Base-by-base conservation (phyloP, 2,888 invertebrate genomes). In the Hypena proboscidalis region DNA sequence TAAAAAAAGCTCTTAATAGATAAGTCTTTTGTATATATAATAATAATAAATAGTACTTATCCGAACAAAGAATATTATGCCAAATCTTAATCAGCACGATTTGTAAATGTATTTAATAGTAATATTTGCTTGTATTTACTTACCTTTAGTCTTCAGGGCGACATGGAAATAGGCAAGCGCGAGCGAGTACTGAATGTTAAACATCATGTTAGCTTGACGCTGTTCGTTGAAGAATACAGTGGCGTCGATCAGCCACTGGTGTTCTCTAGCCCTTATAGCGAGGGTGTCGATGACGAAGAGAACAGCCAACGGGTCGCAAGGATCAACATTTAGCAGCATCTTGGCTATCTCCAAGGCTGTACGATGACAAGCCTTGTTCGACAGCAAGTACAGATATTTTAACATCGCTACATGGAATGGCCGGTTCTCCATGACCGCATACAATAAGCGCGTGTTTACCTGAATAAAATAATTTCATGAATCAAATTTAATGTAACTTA, bases 301-400 rank as follows among this genome's bases (percentile, higher is more conserved):
- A 0, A 95, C 90, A 0, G 94, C 95, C 32, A 97, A 66, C 0
- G 97, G 97, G 76, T 97, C 97, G 0, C 92, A 92, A 0, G 95
- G 95, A 74, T 96, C 96, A 38, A 97, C 75, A 2, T 94, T 94
- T 19, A 97, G 80, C 1, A 98, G 83, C 17, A 97, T 79, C 82
- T 98, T 98, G 69, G 95, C 95, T 54, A 97, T 92, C 79, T 98
- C 97, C 29, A 98, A 79, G 0, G 97, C 95, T 0, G 97, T 97
- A 47, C 97, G 92, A 69, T 96, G 95, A 74, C 96, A 97, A 0
- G 97, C 96, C 58, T 94, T 92, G 55, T 95, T 95, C 0, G 95
- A 94, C 6, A 97, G 91, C 64, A 95, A 93, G 36, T 93, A 90
- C 38, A 96, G 78, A 70, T 97, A 96, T 65, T 95, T 95, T 74